A percentile compares a stretch with the other conserved stretches of the same genome.
Evolutionary conservation across 2,797 vertebrate genomes (phyloP).

Genomic region (Anableps anableps): DNA sequence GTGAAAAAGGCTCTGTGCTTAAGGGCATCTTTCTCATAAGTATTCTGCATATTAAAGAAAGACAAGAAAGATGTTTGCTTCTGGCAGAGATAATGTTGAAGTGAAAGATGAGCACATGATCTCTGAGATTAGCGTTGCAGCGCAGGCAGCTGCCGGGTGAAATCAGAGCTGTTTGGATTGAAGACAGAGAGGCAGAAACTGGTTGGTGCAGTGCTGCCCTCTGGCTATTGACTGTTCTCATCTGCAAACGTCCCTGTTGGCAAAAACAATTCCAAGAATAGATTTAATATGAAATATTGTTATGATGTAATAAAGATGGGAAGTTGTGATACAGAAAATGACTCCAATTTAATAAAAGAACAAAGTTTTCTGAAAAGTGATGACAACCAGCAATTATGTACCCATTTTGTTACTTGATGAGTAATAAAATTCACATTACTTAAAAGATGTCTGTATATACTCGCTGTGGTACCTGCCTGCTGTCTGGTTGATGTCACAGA

Average conservation of each 20-base stretch:
- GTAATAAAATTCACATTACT: background rate
- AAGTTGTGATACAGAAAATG: constrained; percentile 14
- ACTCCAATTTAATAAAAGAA: background rate
- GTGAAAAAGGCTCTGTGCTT: background rate
- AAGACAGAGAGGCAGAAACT: constrained; percentile 33
- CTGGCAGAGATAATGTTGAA: constrained; percentile 11
- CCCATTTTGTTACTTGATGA: background rate
- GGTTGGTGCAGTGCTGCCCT: constrained; percentile 62
- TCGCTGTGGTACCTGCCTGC: constrained; percentile 11
- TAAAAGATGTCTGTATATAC: background rate
- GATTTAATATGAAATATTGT: constrained; percentile 9
- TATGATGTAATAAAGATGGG: constrained; percentile 14
- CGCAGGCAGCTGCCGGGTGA: constrained; percentile 34
- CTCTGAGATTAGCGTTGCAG: constrained; percentile 22
- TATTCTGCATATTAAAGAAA: background rate
- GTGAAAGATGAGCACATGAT: constrained; percentile 30
- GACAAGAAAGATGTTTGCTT: background rate
- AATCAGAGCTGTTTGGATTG: constrained; percentile 42
- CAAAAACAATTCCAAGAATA: constrained; percentile 18
- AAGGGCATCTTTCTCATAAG: background rate
- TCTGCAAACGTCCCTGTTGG: constrained; percentile 40
- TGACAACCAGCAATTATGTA: background rate
- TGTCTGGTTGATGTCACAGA: constrained; percentile 47
- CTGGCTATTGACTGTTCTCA: constrained; percentile 55
- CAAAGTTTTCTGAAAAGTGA: background rate